A percentile compares a stretch with the other conserved stretches of the same genome.
Conservation (phyloP, 2,888 invertebrate species). For the Acheta domesticus region DNA sequence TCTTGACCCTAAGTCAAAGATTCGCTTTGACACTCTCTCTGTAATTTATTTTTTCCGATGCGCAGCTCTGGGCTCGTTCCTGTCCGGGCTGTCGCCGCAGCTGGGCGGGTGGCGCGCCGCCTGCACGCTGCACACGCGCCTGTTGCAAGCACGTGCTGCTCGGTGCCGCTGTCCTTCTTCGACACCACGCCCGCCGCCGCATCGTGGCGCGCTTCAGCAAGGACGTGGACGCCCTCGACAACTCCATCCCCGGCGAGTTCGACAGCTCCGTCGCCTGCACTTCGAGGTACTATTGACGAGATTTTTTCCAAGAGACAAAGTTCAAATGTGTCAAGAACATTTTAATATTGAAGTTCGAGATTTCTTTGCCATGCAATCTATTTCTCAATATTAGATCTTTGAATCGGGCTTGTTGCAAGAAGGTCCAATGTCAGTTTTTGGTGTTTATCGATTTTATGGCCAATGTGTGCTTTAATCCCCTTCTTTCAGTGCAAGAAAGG, state of each 20-base stretch:
- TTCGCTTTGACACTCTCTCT: too few species aligned
- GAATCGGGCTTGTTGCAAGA: too few species aligned
- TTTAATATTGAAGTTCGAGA: too few species aligned
- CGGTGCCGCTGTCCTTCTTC: conserved; percentile 69
- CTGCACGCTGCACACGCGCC: conserved; percentile 55
- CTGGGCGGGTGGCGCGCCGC: conserved; percentile 49
- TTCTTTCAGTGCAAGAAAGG: too few species aligned
- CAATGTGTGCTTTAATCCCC: too few species aligned
- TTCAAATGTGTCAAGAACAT: too few species aligned
- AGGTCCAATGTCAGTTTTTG: too few species aligned
- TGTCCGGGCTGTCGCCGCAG: not conserved
- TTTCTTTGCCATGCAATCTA: too few species aligned
- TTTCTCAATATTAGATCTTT: too few species aligned
- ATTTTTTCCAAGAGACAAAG: not conserved
- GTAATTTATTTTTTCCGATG: too few species aligned
- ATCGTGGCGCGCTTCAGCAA: conserved; percentile 63
- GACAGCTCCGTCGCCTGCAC: conserved; percentile 2
- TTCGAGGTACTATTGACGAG: conserved; percentile 25
- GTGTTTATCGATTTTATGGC: too few species aligned
- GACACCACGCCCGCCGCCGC: conserved; percentile 73
- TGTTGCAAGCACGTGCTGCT: conserved; percentile 57
- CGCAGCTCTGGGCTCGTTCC: not conserved
- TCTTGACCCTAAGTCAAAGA: too few species aligned
- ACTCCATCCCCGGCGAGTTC: conserved; percentile 48
- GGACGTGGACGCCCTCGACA: conserved; percentile 57